Base-by-base conservation (phyloP, 2,797 vertebrate species). In the Halcyon smyrnensis region DNA sequence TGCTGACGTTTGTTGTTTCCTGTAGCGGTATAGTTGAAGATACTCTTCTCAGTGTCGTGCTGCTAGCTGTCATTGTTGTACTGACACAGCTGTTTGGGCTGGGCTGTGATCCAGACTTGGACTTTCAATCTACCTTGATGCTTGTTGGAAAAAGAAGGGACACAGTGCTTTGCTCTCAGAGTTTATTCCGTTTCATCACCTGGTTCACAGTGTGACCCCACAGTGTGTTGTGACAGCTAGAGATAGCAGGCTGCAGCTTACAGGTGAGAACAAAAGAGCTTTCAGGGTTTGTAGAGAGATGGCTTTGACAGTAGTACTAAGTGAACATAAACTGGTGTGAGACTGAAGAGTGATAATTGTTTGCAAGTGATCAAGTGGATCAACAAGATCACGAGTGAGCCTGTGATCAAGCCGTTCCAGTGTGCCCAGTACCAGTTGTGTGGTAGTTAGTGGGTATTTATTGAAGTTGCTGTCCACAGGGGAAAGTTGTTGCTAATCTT, bases 121-220 rank as follows among this genome's bases (percentile, higher is more conserved):
- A 62, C 24, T 83, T 91, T 46, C 18, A n/a, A 28, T 76, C 71
- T 70, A 10, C 28, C 21, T 63, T 25, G 19, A 21, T 84, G 54
- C 23, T 65, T 82, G 92, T 74, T 63, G 34, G 63, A 25, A 43
- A 23, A 43, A 50, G 78, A 67, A 18, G 4, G 54, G 1, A 1
- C 8, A 13, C 3, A 23, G 59, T 84, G 51, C 46, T 70, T 91
- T 64, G 28, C 67, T 69, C 5, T 1, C 19, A 34, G 45, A 28
- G 36, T 28, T 76, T 45, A 46, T 51, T 78, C 41, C n/a, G 16
- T 60, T 71, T 90, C 50, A 65, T 71, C 10, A 7, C 65, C 45
- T 39, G 2, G 6, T 36, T 77, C 0, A 1, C 39, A 4, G 9
- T 23, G 3, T 12, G 8, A 50, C 25, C 11, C 27, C 19, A 8